These are phyloP conservation scores for Pissodes strobi DNA, from an alignment of 1,140 invertebrate genomes.

Conservation along the genomic window DNA sequence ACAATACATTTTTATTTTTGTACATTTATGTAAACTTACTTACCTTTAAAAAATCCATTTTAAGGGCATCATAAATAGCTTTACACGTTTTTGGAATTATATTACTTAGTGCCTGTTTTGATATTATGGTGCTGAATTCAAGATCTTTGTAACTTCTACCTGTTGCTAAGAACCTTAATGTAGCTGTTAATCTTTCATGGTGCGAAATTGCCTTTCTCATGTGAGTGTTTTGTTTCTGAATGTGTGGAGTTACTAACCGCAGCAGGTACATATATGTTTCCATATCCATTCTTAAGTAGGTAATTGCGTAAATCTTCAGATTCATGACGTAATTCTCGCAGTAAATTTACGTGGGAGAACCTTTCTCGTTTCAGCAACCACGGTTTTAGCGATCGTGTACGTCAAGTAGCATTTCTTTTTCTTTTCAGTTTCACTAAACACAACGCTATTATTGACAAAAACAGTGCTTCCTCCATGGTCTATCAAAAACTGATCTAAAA, in stretches of 20 bases:
- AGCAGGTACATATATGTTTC: too few species aligned
- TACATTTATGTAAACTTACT: not conserved
- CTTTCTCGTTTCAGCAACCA: too few species aligned
- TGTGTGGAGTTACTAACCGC: slow-evolving; percentile 4
- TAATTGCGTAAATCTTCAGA: too few species aligned
- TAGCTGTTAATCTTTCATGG: slow-evolving; percentile 3
- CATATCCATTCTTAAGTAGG: too few species aligned
- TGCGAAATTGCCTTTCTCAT: slow-evolving; percentile 10
- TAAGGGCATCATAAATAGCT: not conserved
- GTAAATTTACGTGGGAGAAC: too few species aligned
- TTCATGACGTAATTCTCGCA: too few species aligned
- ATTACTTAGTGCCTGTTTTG: slow-evolving; percentile 2
- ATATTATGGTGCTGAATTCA: slow-evolving; percentile 2
- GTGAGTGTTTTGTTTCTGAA: slow-evolving; percentile 1
- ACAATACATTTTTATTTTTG: not conserved
- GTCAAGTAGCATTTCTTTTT: too few species aligned
- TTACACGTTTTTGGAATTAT: not conserved
- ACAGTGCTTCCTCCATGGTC: not conserved
- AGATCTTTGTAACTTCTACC: slow-evolving; percentile 7
- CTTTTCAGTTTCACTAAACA: slow-evolving; percentile 6
- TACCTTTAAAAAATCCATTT: not conserved
- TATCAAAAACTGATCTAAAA: slow-evolving; percentile 6
- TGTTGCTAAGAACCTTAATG: too few species aligned
- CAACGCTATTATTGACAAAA: not conserved
- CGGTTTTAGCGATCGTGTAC: not conserved